A percentile compares a stretch with the other conserved stretches of the same genome.
phyloP scores from a whole-genome alignment of 92 coral and sea anemone genomes.

The Parazoanthus atlanticus region DNA sequence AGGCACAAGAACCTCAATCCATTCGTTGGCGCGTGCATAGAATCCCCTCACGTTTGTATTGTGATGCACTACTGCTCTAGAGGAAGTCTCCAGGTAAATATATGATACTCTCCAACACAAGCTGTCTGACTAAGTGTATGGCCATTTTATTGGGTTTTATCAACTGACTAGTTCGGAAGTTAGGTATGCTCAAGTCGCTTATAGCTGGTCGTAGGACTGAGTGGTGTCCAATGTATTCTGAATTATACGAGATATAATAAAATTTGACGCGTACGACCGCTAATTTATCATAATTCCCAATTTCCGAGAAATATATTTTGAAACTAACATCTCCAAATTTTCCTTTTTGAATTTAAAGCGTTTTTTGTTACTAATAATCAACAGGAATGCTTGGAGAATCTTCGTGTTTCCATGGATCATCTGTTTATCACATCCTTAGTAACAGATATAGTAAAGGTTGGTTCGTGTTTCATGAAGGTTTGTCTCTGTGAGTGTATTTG shows the following conservation, averaged over 20 bases:
- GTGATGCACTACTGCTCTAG: conserved; percentile 49
- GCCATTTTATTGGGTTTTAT: too few species aligned
- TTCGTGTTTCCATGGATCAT: conserved; percentile 31
- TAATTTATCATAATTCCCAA: background rate
- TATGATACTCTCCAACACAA: too few species aligned
- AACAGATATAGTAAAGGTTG: conserved; percentile 39
- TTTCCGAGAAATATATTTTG: too few species aligned
- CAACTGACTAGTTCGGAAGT: too few species aligned
- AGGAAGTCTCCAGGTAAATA: conserved; percentile 53
- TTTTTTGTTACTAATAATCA: background rate
- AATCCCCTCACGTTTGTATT: conserved; percentile 31
- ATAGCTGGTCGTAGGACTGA: too few species aligned
- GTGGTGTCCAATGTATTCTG: too few species aligned
- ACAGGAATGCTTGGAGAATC: conserved; percentile 34
- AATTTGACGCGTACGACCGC: too few species aligned
- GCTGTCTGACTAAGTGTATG: too few species aligned
- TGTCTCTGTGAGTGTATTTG: background rate
- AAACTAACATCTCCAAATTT: background rate
- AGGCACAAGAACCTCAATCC: too few species aligned
- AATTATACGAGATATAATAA: too few species aligned
- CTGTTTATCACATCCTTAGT: conserved; percentile 38
- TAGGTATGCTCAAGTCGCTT: too few species aligned
- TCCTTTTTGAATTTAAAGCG: background rate
- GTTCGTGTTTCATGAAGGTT: background rate
- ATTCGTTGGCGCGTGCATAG: too few species aligned